A percentile compares a stretch with the other conserved stretches of the same genome.
These are phyloP conservation scores for Formica aserva DNA, from an alignment of 2,888 invertebrate genomes.

Conservation along the genomic window DNA sequence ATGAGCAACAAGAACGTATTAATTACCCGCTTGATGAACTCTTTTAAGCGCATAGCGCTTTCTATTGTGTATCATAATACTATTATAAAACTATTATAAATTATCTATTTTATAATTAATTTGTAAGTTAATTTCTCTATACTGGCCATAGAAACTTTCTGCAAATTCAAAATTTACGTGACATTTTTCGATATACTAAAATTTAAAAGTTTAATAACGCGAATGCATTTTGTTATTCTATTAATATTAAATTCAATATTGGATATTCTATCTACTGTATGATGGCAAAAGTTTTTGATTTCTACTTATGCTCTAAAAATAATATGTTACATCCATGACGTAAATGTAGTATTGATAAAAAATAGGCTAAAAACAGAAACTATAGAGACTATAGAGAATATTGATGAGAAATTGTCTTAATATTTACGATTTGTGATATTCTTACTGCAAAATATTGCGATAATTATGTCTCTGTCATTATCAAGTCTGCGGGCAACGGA, in stretches of 20 bases:
- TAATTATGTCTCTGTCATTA: background rate
- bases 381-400: background rate
- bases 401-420: background rate
- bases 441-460: background rate
- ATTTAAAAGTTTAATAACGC: constrained; percentile 21
- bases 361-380: background rate
- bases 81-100: constrained; percentile 30
- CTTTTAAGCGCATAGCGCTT: constrained; percentile 71
- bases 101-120: constrained; percentile 18
- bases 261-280: constrained; percentile 43
- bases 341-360: background rate
- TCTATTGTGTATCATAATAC: constrained; percentile 38
- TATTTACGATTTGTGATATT: constrained; percentile 8
- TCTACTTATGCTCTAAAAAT: constrained; percentile 45
- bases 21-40: constrained; percentile 78
- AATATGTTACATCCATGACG: background rate
- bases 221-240: background rate
- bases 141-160: constrained; percentile 43
- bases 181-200: background rate
- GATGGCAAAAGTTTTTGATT: constrained; percentile 67
- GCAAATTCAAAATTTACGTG: constrained; percentile 7
- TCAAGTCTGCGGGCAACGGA: too few species aligned
- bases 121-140: background rate
- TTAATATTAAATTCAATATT: background rate
- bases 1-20: constrained; percentile 28